Evolutionary conservation across 1,140 invertebrate species (phyloP), one percentile per base, ranked within the genome.

Genomic region (Bombus fervidus): DNA sequence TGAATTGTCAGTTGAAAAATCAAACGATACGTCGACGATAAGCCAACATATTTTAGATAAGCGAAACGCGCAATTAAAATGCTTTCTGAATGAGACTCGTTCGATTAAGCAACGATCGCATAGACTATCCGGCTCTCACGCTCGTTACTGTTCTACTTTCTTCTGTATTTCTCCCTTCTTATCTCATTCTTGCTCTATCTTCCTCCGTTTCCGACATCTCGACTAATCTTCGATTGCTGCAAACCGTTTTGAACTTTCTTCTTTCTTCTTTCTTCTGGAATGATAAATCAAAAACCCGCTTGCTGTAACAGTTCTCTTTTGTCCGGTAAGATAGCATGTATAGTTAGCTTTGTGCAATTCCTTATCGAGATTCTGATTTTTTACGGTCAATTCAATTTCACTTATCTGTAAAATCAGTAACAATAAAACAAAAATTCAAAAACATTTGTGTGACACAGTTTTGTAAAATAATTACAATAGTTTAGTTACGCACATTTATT

Each of bases 1-100:
- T 87, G 90, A 90, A 85, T 93, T 94, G 92, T 93, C 93, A 92
- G 85, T 80, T 89, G 90, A 90, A 91, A 93, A 94, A 94, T 94
- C 93, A 90, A 85, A 90, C 87, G 91, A 92, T 91, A 90, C 89
- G 89, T 91, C 88, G 87, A 74, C 88, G 93, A 93, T 94, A 94
- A 93, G 86, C 80, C 76, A 85, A 77, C 88, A 91, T 92, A 92
- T 93, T 93, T 92, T 69, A 93, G 93, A 94, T 94, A 94, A 94
- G 90, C 62, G 73, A 73, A 90, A 89, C 88, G 89, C 91, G 90
- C 91, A 92, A 94, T 94, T 94, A 94, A 94, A 94, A 94, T 94
- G 87, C 91, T 92, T 93, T 91, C 87, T 75, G 90, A 87, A 93
- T 93, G 91, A 93, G 90, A 84, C 80, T 84, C 87, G 80, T 87